phyloP scores from a whole-genome alignment of 2,888 invertebrate genomes.

The Netelia inedita region DNA sequence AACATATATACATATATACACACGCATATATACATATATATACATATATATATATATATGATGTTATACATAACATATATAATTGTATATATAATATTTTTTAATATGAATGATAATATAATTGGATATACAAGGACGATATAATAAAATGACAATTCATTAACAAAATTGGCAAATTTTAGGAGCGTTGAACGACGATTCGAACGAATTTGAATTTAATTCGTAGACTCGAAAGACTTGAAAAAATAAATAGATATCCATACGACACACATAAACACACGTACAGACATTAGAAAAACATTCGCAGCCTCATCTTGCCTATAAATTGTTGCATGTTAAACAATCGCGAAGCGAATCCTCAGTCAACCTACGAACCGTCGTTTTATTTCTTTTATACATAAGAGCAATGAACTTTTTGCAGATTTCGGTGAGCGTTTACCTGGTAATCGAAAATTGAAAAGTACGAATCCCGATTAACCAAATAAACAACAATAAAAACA shows the following conservation, averaged over 20 bases:
- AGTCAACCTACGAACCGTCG: slow-evolving; percentile 56
- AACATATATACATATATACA: background rate
- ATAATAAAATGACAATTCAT: slow-evolving; percentile 50
- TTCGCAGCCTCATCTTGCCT: slow-evolving; percentile 63
- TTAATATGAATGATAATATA: slow-evolving; percentile 45
- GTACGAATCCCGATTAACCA: slow-evolving; percentile 22
- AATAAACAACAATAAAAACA: background rate
- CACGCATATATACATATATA: background rate
- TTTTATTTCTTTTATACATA: slow-evolving; percentile 36
- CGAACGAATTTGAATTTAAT: slow-evolving; percentile 25
- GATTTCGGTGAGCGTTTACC: slow-evolving; percentile 7
- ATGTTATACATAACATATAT: slow-evolving; percentile 37
- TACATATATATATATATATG: background rate
- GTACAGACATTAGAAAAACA: background rate
- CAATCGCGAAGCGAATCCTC: slow-evolving; percentile 56
- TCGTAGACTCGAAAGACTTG: slow-evolving; percentile 35
- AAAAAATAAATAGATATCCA: background rate
- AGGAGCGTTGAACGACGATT: slow-evolving; percentile 1
- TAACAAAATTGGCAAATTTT: slow-evolving; percentile 43
- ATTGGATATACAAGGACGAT: slow-evolving; percentile 50
- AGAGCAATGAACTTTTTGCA: slow-evolving; percentile 32
- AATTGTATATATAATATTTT: slow-evolving; percentile 63
- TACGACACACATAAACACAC: background rate
- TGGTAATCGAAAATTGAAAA: slow-evolving; percentile 53
- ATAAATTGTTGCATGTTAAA: slow-evolving; percentile 60